Conservation (phyloP, 2,888 invertebrate species). For the Apocheima hispidaria region DNA sequence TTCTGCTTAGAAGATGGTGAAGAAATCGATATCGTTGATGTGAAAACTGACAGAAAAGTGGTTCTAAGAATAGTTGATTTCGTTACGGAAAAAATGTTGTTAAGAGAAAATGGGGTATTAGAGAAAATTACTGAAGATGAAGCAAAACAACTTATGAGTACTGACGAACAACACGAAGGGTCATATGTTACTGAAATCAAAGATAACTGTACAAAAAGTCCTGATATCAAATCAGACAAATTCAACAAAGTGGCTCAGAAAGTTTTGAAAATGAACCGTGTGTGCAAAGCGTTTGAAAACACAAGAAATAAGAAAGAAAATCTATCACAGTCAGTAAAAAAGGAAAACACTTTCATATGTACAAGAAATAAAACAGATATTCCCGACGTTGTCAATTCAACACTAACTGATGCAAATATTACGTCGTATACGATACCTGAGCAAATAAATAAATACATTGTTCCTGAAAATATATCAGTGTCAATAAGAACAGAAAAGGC, state of each 20-base stretch:
- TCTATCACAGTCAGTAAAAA: conserved; percentile 37
- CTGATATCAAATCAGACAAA: conserved; percentile 41
- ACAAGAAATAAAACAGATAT: conserved; percentile 64
- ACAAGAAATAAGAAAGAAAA: conserved; percentile 47
- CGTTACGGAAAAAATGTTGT: conserved; percentile 84
- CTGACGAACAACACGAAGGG: conserved; percentile 52
- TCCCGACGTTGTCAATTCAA: conserved; percentile 81
- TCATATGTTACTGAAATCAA: conserved; percentile 43
- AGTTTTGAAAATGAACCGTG: conserved; percentile 66
- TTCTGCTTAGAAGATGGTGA: conserved; percentile 78
- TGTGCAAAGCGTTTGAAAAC: conserved; percentile 67
- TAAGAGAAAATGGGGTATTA: conserved; percentile 81
- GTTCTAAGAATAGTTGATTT: conserved; percentile 84
- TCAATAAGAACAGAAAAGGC: conserved; percentile 70
- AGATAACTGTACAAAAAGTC: conserved; percentile 33
- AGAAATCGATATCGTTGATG: conserved; percentile 79
- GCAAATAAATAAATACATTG: conserved; percentile 67
- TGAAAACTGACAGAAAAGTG: conserved; percentile 78
- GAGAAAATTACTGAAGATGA: conserved; percentile 80
- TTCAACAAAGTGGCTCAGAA: conserved; percentile 66
- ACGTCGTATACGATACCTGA: conserved; percentile 60
- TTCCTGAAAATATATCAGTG: conserved; percentile 75
- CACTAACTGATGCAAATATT: conserved; percentile 62
- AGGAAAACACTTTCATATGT: conserved; percentile 41
- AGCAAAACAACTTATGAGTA: conserved; percentile 72